phyloP scores from a whole-genome alignment of 2,113 vertebrate species.

The Brachirus orientalis region DNA sequence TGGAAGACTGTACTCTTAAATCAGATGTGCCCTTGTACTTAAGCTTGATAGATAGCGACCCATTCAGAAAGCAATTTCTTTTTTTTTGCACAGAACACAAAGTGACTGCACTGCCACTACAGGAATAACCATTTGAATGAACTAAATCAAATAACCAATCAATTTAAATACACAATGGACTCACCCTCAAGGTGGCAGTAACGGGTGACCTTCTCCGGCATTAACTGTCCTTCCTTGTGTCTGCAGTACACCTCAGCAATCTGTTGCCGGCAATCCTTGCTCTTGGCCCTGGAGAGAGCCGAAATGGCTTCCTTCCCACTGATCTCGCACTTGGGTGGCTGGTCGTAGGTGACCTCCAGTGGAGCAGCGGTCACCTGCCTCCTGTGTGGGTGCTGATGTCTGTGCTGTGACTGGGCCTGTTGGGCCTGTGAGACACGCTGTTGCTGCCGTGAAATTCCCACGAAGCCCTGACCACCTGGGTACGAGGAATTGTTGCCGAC shows the following conservation, averaged over 20 bases:
- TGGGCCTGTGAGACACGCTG: conserved; percentile 68
- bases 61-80: not conserved
- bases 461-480: conserved; percentile 12
- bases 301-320: conserved; percentile 96
- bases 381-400: conserved; percentile 65
- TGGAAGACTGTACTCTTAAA: not conserved
- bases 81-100: conserved; percentile 30
- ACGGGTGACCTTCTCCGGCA: conserved; percentile 93
- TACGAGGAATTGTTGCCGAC: conserved; percentile 63
- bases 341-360: conserved; percentile 85
- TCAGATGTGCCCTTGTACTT: not conserved
- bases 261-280: conserved; percentile 91
- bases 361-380: conserved; percentile 63
- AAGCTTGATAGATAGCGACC: conserved; percentile 16
- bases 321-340: conserved; percentile 91
- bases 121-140: conserved; percentile 18
- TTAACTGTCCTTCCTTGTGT: conserved; percentile 91
- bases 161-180: conserved; percentile 44
- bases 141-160: conserved; percentile 37
- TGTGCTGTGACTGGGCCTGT: conserved; percentile 57
- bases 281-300: conserved; percentile 90
- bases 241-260: conserved; percentile 93
- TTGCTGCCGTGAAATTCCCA: conserved; percentile 47
- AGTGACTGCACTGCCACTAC: conserved; percentile 5
- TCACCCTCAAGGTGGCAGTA: conserved; percentile 95